Conservation (phyloP, 1,140 invertebrate species). For the Lysiphlebus fabarum region DNA sequence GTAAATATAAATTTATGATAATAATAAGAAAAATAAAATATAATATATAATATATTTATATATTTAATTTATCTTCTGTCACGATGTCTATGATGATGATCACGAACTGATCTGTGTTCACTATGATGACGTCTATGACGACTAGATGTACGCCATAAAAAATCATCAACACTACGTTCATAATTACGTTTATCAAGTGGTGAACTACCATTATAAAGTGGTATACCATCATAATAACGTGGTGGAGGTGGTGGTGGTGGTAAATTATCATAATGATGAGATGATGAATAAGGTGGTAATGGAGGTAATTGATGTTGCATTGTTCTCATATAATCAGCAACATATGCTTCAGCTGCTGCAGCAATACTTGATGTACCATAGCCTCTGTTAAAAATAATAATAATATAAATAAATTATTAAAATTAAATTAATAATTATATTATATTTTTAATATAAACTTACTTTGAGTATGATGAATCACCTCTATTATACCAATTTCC, state of each 20-base stretch:
- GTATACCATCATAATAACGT: constrained; percentile 75
- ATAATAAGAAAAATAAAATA: constrained; percentile 12
- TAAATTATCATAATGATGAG: constrained; percentile 69
- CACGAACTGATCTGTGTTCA: constrained; percentile 49
- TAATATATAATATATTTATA: constrained; percentile 12
- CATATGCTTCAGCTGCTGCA: constrained; percentile 71
- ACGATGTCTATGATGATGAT: constrained; percentile 51
- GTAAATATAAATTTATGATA: too few relatives aligned
- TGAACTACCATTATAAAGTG: constrained; percentile 57
- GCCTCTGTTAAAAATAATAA: constrained; percentile 31
- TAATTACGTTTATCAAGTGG: constrained; percentile 74
- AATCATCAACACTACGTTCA: constrained; percentile 87
- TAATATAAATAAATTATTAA: not conserved
- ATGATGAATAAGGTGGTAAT: constrained; percentile 65
- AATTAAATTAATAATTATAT: too few relatives aligned
- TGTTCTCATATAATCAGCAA: constrained; percentile 76
- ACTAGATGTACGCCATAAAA: constrained; percentile 74
- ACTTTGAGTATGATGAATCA: constrained; percentile 49
- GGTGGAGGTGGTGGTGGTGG: constrained; percentile 70
- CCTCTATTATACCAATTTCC: constrained; percentile 47
- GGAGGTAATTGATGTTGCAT: constrained; percentile 77
- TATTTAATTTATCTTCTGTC: constrained; percentile 47
- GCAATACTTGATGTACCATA: constrained; percentile 53
- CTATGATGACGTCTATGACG: constrained; percentile 45
- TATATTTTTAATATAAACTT: constrained; percentile 16